Percentiles rank a stretch among this genome's conserved stretches.
These are phyloP conservation scores for Melozone crissalis DNA, from an alignment of 2,113 vertebrate species.

Conservation along the genomic window DNA sequence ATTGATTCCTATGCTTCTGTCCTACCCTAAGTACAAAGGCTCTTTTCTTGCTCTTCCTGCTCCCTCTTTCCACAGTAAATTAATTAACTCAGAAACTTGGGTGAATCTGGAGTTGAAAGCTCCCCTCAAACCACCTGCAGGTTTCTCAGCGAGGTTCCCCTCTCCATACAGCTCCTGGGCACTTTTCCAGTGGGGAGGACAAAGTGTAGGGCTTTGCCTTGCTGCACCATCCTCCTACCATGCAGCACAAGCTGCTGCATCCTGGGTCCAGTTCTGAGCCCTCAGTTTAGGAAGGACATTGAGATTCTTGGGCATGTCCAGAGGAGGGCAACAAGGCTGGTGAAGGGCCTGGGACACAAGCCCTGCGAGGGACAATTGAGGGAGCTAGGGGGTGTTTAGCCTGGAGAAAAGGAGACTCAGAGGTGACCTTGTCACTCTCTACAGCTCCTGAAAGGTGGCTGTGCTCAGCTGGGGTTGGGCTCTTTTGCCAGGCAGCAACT, in stretches of 20 bases:
- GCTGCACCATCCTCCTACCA: background rate
- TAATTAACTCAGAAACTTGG: conserved; percentile 49
- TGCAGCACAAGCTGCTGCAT: background rate
- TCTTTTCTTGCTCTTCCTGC: conserved; percentile 50
- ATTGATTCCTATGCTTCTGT: conserved; percentile 25
- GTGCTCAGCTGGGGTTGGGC: background rate
- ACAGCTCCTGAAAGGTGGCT: background rate
- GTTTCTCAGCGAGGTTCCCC: background rate
- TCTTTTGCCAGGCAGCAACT: background rate
- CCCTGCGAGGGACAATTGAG: background rate
- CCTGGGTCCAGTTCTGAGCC: background rate
- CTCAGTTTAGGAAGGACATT: too few species aligned
- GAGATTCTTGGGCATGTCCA: rapidly evolving
- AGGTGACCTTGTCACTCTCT: background rate
- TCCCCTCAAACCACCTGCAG: background rate
- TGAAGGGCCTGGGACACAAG: background rate
- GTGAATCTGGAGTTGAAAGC: background rate
- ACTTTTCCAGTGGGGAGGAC: background rate
- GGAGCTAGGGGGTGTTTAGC: background rate
- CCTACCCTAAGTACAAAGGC: conserved; percentile 41
- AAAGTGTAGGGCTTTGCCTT: background rate
- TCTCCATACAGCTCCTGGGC: background rate
- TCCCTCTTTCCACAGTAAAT: conserved; percentile 44
- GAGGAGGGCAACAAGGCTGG: background rate
- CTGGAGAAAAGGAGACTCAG: background rate